These are phyloP conservation scores for Spermophilus dauricus DNA, from an alignment of 2,113 vertebrate genomes.

Conservation along the genomic window DNA sequence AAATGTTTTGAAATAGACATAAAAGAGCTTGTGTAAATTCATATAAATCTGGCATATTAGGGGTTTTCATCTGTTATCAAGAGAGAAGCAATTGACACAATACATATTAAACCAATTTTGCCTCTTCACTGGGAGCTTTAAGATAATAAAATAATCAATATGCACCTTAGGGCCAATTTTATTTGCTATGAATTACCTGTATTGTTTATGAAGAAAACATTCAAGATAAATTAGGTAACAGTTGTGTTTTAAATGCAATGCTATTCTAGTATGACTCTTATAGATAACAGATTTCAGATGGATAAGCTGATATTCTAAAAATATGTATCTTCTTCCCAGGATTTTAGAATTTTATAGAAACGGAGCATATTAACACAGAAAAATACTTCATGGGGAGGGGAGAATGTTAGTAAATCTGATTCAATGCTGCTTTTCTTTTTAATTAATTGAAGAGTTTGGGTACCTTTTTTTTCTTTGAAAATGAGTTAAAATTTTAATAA, in stretches of 20 bases:
- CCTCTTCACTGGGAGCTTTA: constrained; percentile 46
- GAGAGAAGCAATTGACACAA: constrained; percentile 56
- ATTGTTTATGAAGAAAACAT: constrained; percentile 34
- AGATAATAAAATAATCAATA: constrained; percentile 55
- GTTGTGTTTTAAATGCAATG: constrained; percentile 55
- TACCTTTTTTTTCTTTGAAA: constrained; percentile 11
- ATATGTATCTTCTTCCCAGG: background rate
- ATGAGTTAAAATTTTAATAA: constrained; percentile 59
- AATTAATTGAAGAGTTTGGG: constrained; percentile 7
- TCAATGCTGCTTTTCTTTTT: background rate
- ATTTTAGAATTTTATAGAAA: constrained; percentile 69
- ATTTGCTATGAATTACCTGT: constrained; percentile 51
- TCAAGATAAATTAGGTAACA: constrained; percentile 56
- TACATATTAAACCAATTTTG: constrained; percentile 67
- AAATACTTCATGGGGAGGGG: background rate
- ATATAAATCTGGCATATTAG: constrained; percentile 65
- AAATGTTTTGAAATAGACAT: constrained; percentile 64
- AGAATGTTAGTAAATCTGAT: constrained; percentile 29
- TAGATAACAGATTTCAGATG: constrained; percentile 41
- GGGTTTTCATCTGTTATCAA: constrained; percentile 56
- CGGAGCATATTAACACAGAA: constrained; percentile 27
- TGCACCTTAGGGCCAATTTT: constrained; percentile 5
- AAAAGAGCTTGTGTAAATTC: constrained; percentile 64
- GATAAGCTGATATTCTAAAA: constrained; percentile 4
- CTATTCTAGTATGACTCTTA: constrained; percentile 36